Evolutionary conservation across 2,797 vertebrate species (phyloP).

Genomic region (Cyprinella venusta): DNA sequence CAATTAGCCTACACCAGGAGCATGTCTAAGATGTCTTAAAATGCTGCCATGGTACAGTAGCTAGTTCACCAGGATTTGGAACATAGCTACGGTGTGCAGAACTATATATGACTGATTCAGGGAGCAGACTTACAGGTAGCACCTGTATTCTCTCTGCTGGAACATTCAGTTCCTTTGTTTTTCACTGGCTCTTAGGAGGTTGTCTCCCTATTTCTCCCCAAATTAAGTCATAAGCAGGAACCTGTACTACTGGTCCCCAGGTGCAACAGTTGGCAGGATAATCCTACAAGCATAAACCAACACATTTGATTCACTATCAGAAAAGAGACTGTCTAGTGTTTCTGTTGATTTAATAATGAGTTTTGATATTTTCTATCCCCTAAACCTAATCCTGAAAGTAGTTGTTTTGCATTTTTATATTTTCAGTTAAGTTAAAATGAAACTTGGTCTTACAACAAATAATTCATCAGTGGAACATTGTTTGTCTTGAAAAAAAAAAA

Average conservation of each 20-base stretch:
- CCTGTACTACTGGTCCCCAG: background rate
- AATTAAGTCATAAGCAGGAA: background rate
- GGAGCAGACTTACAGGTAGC: background rate
- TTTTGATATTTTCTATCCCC: background rate
- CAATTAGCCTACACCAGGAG: background rate
- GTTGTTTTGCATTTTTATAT: background rate
- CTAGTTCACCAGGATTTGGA: background rate
- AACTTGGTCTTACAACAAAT: background rate
- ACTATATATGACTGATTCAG: background rate
- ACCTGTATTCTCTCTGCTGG: background rate
- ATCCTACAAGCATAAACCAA: background rate
- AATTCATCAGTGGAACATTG: background rate
- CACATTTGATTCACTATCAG: background rate
- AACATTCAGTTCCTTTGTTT: constrained; percentile 9
- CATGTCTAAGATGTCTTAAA: background rate
- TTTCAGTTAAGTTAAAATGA: background rate
- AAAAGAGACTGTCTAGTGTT: background rate
- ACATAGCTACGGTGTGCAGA: background rate
- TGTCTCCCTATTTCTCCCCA: background rate
- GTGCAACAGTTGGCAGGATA: background rate
- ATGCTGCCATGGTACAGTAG: background rate
- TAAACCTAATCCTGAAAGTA: background rate
- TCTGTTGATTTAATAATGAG: background rate
- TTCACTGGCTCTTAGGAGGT: background rate
- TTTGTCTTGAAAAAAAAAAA: background rate